Base-by-base conservation (phyloP, 2,888 invertebrate species). In the Chesias legatella region DNA sequence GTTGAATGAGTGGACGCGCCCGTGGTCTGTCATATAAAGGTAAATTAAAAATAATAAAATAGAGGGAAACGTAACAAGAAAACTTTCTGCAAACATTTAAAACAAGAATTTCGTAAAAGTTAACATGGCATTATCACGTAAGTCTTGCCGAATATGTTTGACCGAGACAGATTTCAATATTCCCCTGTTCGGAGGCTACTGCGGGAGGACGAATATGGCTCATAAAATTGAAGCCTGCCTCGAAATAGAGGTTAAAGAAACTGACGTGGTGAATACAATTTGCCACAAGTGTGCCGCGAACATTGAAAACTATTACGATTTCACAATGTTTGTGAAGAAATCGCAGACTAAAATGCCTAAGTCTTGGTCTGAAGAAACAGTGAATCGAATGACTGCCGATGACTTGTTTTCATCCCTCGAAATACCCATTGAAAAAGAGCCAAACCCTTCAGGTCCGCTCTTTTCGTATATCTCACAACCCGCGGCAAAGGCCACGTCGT, bases 391-490 rank as follows among this genome's bases (percentile, higher is more conserved):
- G 82, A 82, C 37, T 5, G 71, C 78, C 0, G 82, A 84, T 49
- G 79, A 73, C 48, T 74, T 81, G 0, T 84, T 86, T 50, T 82
- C 84, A 0, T 80, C 81, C 43, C 68, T 81, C 27, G 79, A 81
- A 48, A 43, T 62, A 27, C 67, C 68, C 7, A 67, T 73, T 22
- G 74, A 78, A 34, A 69, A 71, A 33, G 73, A 76, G 41, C 63
- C 66, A 17, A 74, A 71, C 36, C 39, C 60, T 23, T 82, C 85
- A 25, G 82, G 79, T 56, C 75, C 81, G 4, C 72, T 82, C 43
- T 85, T 85, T 63, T 82, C 84, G 3, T 84, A 78, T 57, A 79
- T 80, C 48, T 77, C 84, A 1, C 74, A 76, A 6, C 73, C 73
- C 6, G 72, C 67, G 37, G 51, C 66, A n/a, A 71, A 68, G 43